phyloP scores from a whole-genome alignment of 2,113 vertebrate species.

The Ursus arctos region DNA sequence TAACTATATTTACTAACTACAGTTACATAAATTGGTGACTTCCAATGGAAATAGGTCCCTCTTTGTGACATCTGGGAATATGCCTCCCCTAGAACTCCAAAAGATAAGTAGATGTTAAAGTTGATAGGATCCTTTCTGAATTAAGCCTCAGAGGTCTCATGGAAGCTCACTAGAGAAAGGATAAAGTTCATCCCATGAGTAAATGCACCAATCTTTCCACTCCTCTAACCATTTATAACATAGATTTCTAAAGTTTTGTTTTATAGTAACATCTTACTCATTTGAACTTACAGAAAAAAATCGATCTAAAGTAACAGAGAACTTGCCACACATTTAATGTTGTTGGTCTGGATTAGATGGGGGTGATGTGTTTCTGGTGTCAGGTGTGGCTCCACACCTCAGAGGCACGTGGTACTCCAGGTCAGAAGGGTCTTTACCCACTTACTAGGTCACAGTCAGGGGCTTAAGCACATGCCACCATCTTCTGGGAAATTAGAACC shows the following conservation, averaged over 20 bases:
- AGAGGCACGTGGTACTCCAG: not conserved
- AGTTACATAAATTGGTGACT: not conserved
- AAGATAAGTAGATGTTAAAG: not conserved
- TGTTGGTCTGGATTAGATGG: not conserved
- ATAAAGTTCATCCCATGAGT: not conserved
- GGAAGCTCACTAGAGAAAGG: not conserved
- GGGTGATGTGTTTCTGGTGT: not conserved
- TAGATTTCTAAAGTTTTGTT: not conserved
- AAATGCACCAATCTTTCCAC: not conserved
- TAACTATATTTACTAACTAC: not conserved
- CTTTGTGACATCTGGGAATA: not conserved
- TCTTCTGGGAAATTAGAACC: not conserved
- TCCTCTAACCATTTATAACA: not conserved
- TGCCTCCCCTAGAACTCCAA: not conserved
- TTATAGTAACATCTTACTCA: not conserved
- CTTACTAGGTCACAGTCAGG: not conserved
- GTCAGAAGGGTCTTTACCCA: not conserved
- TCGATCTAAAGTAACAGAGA: not conserved
- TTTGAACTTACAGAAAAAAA: not conserved
- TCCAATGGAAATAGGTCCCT: not conserved
- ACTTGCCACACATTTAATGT: not conserved
- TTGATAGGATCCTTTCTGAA: not conserved
- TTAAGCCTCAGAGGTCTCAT: not conserved
- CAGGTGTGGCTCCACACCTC: not conserved
- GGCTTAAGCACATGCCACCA: not conserved